Evolutionary conservation across 2,113 vertebrate species (phyloP).

Genomic region (Rhabdornis inornatus): DNA sequence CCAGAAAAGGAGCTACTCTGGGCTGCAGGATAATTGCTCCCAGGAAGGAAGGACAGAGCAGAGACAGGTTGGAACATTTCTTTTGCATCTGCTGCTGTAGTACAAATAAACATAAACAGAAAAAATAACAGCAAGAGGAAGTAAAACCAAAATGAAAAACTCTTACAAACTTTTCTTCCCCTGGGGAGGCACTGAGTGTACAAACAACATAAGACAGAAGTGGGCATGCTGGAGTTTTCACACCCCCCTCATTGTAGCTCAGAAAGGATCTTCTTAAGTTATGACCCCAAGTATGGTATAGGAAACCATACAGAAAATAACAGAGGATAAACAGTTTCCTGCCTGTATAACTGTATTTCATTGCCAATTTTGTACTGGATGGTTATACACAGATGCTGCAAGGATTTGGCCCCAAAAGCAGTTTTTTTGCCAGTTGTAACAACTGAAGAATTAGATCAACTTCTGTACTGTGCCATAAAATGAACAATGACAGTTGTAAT

Average conservation of each 20-base stretch:
- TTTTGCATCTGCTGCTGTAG: neutral
- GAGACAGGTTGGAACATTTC: neutral
- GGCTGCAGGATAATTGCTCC: neutral
- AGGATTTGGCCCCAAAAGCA: constrained; percentile 13
- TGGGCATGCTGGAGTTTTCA: neutral
- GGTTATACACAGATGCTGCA: neutral
- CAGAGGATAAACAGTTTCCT: constrained; percentile 2
- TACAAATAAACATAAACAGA: constrained; percentile 20
- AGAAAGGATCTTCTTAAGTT: neutral
- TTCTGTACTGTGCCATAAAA: constrained; percentile 34
- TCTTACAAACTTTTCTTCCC: neutral
- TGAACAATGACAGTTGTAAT: constrained; percentile 24
- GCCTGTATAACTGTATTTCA: neutral
- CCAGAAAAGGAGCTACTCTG: neutral
- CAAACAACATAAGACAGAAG: constrained; percentile 1
- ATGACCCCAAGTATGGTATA: neutral
- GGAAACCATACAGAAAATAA: constrained; percentile 14
- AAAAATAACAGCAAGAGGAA: constrained; percentile 28
- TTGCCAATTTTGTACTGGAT: neutral
- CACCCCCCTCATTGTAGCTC: neutral
- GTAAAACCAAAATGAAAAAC: constrained; percentile 19
- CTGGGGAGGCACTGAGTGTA: neutral
- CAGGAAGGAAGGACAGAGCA: neutral
- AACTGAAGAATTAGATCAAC: constrained; percentile 50
- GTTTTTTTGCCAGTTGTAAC: constrained; percentile 13